These are phyloP conservation scores for Tenualosa ilisha DNA, from an alignment of 2,797 vertebrate genomes.

Conservation along the genomic window DNA sequence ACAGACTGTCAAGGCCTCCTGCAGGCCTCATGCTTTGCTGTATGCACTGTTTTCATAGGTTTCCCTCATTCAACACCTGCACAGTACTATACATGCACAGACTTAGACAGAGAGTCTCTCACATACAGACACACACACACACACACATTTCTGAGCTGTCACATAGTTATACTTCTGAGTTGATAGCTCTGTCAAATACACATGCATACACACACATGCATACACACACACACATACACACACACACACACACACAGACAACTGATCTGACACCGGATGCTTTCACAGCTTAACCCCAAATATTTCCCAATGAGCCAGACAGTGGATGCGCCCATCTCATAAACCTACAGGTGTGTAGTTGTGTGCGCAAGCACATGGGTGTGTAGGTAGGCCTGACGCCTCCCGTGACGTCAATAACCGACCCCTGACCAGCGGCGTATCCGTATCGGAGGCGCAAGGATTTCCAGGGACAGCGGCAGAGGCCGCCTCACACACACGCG, in stretches of 20 bases:
- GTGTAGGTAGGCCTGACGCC: conserved; percentile 47
- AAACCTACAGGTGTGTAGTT: conserved; percentile 39
- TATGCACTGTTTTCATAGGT: background rate
- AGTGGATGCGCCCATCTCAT: conserved; percentile 39
- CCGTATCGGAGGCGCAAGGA: conserved; percentile 48
- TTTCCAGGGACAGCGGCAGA: conserved; percentile 66
- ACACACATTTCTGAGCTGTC: background rate
- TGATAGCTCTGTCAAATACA: background rate
- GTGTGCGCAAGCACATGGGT: background rate
- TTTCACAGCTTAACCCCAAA: conserved; percentile 37
- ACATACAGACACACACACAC: background rate
- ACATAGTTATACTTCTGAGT: background rate
- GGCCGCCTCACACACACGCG: conserved; percentile 68
- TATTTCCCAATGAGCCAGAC: conserved; percentile 32
- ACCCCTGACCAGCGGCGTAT: conserved; percentile 59
- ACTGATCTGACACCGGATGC: conserved; percentile 15
- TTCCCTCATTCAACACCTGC: background rate
- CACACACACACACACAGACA: background rate
- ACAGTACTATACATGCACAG: background rate
- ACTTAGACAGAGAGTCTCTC: background rate
- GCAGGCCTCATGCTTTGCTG: background rate
- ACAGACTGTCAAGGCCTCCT: background rate
- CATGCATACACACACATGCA: background rate
- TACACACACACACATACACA: background rate
- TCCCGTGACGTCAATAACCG: conserved; percentile 64